A percentile compares a stretch with the other conserved stretches of the same genome.
Evolutionary conservation across 2,888 invertebrate species (phyloP).

Genomic region (Notodonta ziczac): DNA sequence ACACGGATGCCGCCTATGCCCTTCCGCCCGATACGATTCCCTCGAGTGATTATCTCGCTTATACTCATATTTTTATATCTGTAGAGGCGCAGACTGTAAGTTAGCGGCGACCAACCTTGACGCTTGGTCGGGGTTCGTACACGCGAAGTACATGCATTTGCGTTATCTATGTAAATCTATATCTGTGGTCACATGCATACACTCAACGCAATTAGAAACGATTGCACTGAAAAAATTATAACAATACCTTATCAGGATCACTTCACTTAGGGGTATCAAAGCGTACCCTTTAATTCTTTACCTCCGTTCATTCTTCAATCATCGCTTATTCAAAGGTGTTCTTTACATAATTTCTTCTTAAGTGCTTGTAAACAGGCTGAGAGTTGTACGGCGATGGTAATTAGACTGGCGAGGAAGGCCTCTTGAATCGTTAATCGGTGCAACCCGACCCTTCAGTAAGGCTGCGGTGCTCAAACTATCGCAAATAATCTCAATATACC

Average conservation of each 20-base stretch:
- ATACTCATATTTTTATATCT: no score
- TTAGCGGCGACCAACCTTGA: no score
- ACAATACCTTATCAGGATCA: conserved; percentile 19
- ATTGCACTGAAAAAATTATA: no score
- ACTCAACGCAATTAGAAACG: conserved; percentile 8
- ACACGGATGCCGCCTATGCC: no score
- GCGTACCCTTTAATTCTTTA: not conserved
- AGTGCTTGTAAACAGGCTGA: conserved; percentile 63
- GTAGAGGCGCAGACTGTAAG: no score
- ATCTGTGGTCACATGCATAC: not conserved
- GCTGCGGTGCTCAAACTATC: conserved; percentile 3
- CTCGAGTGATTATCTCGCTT: no score
- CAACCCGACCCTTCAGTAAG: conserved; percentile 40
- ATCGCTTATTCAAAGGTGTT: conserved; percentile 25
- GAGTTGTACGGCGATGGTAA: conserved; percentile 62
- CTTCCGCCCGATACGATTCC: no score
- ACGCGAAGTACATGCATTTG: no score
- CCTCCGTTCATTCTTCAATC: not conserved
- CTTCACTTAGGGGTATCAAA: not conserved
- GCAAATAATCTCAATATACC: not conserved
- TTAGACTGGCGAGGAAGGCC: conserved; percentile 53
- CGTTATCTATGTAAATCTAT: no score
- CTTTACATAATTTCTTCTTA: conserved; percentile 53
- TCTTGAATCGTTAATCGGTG: conserved; percentile 67
- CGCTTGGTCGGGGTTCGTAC: no score